Base-by-base conservation (phyloP, 2,888 invertebrate species). In the Subacronicta megacephala region DNA sequence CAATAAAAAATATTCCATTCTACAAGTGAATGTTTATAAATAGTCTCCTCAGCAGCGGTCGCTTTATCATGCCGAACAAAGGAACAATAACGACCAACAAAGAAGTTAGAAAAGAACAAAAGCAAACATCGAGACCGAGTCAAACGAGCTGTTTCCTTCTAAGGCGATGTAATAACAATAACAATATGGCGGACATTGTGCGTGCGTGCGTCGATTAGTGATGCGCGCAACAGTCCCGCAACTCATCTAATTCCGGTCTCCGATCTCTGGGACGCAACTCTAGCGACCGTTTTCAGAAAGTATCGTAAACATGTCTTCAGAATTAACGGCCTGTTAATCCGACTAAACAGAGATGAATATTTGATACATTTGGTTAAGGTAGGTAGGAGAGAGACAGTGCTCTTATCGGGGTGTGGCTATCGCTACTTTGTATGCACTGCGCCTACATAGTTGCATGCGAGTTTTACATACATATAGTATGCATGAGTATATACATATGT, bases 41-140 rank as follows among this genome's bases (percentile, higher is more conserved):
- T 86, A 88, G 75, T 74, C 73, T 80, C 78, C 77, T 79, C 77
- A 69, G 69, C 74, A 75, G 78, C 82, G 80, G 78, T 73, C 78
- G 82, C 80, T 86, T 86, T 84, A 88, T 86, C 82, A 82, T 75
- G 76, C 80, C 62, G 84, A 90, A 91, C 90, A 91, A 92, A 89
- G 85, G 89, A 90, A 90, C 88, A 89, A 89, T 88, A 86, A 86
- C 79, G 76, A 82, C 81, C 82, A 85, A 90, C 88, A 90, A 91
- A 90, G 88, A 89, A 88, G 88, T 88, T 86, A 88, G 87, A 87
- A 89, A 89, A 85, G 83, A 89, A 90, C 89, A 90, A 90, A 90
- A 87, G 86, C 87, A 89, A 89, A 88, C 85, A 89, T 81, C 76
- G 77, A 69, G 75, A 80, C 83, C 77, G 75, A 87, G 84, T 85